A percentile compares a stretch with the other conserved stretches of the same genome.
These are phyloP conservation scores for Albula glossodonta DNA, from an alignment of 2,113 vertebrate species.

Conservation along the genomic window DNA sequence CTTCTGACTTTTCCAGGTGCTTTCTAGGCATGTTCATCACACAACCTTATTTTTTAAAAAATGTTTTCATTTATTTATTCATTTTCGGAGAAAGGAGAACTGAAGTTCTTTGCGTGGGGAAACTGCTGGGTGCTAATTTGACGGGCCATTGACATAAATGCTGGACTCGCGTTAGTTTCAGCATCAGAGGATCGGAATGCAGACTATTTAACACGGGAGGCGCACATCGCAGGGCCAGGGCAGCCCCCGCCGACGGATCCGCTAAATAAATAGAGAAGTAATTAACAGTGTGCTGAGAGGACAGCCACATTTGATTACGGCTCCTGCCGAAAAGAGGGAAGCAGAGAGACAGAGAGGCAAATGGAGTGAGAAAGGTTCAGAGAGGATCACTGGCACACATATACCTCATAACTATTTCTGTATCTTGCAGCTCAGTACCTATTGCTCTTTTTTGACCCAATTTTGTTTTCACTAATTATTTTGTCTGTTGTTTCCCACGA, in stretches of 20 bases:
- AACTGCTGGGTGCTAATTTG: conserved; percentile 66
- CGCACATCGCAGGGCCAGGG: conserved; percentile 73
- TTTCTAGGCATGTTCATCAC: background rate
- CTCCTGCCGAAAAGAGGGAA: conserved; percentile 23
- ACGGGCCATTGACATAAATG: conserved; percentile 66
- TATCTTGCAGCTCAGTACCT: background rate
- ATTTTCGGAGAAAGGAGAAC: background rate
- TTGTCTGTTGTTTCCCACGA: background rate
- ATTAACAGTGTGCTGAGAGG: conserved; percentile 74
- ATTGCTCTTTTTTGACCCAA: background rate
- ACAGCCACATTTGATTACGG: conserved; percentile 71
- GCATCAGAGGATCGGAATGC: conserved; percentile 77
- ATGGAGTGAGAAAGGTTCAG: conserved; percentile 13
- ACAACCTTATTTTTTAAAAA: too few species aligned
- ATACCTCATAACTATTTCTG: background rate
- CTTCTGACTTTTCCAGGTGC: background rate
- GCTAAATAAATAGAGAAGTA: conserved; percentile 83
- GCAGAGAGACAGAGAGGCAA: background rate
- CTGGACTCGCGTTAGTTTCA: conserved; percentile 65
- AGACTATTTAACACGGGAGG: conserved; percentile 72
- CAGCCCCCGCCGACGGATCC: conserved; percentile 70
- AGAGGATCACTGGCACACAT: background rate
- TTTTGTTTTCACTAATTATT: background rate
- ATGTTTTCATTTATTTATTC: background rate
- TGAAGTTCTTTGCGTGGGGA: conserved; percentile 42